phyloP scores from a whole-genome alignment of 2,113 vertebrate genomes.

The Callaeas wilsoni region DNA sequence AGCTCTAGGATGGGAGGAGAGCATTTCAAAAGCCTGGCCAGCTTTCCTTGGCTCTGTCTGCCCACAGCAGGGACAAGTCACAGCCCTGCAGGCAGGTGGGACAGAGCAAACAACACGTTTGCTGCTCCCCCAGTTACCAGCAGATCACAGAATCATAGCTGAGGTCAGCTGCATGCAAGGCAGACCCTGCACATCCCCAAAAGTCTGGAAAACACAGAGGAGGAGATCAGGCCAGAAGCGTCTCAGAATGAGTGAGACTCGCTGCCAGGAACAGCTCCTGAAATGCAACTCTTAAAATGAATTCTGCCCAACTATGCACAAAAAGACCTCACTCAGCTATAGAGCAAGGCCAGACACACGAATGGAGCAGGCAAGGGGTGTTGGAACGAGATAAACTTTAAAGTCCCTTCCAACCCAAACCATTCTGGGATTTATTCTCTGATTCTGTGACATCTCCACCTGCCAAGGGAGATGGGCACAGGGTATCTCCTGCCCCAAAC shows the following conservation, averaged over 20 bases:
- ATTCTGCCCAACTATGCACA: neutral
- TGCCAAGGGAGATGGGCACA: neutral
- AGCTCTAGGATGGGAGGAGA: conserved; percentile 44
- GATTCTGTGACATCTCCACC: neutral
- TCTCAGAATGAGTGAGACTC: neutral
- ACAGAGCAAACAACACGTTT: neutral
- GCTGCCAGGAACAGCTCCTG: neutral
- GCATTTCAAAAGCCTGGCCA: neutral
- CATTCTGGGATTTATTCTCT: neutral
- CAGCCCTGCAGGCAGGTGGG: neutral
- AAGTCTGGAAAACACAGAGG: neutral
- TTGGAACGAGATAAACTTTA: neutral
- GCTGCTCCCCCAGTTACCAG: neutral
- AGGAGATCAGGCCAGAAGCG: neutral
- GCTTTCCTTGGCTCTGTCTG: neutral
- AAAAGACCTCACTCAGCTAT: neutral
- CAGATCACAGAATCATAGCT: neutral
- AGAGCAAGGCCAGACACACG: neutral
- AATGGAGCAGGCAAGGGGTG: neutral
- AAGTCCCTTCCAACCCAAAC: neutral
- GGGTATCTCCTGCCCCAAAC: neutral
- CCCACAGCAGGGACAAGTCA: neutral
- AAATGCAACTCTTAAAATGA: neutral
- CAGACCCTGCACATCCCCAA: neutral
- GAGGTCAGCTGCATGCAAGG: neutral